phyloP scores from a whole-genome alignment of 2,113 vertebrate genomes.

The Anoplopoma fimbria region DNA sequence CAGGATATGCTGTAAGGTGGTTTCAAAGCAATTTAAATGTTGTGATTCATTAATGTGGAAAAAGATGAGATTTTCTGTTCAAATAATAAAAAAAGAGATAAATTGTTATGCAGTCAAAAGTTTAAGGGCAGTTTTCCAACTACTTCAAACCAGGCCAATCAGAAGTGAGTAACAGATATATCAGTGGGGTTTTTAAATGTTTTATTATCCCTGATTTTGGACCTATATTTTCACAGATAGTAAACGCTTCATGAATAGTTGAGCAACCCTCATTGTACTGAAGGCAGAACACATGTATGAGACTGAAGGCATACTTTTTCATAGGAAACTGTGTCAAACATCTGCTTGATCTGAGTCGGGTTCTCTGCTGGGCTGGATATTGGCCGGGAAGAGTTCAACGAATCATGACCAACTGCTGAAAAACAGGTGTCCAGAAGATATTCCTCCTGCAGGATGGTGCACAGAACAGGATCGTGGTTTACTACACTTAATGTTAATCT shows the following conservation, averaged over 20 bases:
- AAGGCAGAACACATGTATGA: not conserved
- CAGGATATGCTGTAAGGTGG: not conserved
- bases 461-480: slow-evolving; percentile 25
- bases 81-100: not conserved
- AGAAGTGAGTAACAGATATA: not conserved
- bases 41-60: not conserved
- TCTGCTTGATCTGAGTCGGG: slow-evolving; percentile 85
- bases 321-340: slow-evolving; percentile 87
- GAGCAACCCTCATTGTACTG: not conserved
- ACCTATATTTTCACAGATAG: not conserved
- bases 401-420: slow-evolving; percentile 81
- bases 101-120: not conserved
- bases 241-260: not conserved
- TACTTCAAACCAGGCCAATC: not conserved
- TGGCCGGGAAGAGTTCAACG: slow-evolving; percentile 85
- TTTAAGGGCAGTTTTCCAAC: not conserved
- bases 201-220: not conserved
- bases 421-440: slow-evolving; percentile 83
- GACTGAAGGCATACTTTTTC: slow-evolving; percentile 77
- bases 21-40: not conserved
- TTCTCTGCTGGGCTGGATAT: slow-evolving; percentile 84
- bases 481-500: not conserved
- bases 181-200: not conserved
- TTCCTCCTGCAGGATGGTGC: slow-evolving; percentile 77
- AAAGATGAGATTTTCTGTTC: not conserved